A percentile compares a stretch with the other conserved stretches of the same genome.
These are phyloP conservation scores for Cantharis lateralis DNA, from an alignment of 2,888 invertebrate genomes.

Conservation along the genomic window DNA sequence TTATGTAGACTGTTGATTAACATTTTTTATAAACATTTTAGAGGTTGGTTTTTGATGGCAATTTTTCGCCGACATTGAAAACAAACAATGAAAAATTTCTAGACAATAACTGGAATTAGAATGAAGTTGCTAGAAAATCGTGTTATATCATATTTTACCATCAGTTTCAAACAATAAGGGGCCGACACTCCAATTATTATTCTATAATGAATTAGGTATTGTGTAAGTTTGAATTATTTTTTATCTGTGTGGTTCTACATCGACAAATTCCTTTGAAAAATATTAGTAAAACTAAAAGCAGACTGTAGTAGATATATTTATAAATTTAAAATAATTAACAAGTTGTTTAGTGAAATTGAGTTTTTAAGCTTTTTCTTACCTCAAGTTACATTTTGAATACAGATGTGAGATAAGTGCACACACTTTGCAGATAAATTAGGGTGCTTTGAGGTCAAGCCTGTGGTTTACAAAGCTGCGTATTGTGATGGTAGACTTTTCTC, in stretches of 20 bases:
- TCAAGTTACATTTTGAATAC: not conserved
- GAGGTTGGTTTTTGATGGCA: not conserved
- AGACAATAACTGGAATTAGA: not conserved
- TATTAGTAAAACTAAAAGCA: not conserved
- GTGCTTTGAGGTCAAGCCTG: constrained; percentile 29
- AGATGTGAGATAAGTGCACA: constrained; percentile 9
- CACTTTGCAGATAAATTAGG: constrained; percentile 31
- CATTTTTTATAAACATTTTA: not conserved
- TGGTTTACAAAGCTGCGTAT: constrained; percentile 37
- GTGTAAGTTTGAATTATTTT: constrained; percentile 10
- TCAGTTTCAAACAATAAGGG: constrained; percentile 47
- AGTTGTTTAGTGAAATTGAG: not conserved
- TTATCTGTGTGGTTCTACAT: not conserved
- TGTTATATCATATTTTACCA: constrained; percentile 46
- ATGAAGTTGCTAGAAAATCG: constrained; percentile 37
- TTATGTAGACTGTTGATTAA: not conserved
- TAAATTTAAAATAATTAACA: not conserved
- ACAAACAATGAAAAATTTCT: not conserved
- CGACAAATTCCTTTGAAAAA: not conserved
- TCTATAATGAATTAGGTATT: constrained; percentile 42
- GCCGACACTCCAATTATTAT: constrained; percentile 47
- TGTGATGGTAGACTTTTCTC: constrained; percentile 39
- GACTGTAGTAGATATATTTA: not conserved
- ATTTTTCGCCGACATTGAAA: not conserved
- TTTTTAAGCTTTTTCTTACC: not conserved